Evolutionary conservation across 2,797 vertebrate species (phyloP).

Genomic region (Agapornis canus): DNA sequence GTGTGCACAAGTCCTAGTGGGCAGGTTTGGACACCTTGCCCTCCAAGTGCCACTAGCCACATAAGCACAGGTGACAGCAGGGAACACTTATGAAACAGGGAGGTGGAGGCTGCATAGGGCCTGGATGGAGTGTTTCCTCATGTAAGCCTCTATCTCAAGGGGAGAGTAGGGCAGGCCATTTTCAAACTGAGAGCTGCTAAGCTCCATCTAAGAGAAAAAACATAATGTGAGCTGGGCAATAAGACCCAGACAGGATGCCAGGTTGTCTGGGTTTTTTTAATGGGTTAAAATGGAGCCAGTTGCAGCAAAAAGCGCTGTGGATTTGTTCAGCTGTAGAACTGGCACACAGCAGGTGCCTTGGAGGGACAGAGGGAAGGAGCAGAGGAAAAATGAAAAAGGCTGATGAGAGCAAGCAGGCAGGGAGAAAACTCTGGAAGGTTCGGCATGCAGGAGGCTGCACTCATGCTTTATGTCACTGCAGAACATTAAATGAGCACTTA

Average conservation of each 20-base stretch:
- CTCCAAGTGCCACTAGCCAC: fast-evolving
- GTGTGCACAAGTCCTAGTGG: not conserved
- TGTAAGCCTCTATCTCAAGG: not conserved
- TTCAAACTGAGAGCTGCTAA: not conserved
- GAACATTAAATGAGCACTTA: conserved; percentile 70
- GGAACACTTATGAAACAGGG: not conserved
- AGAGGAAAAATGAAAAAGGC: conserved; percentile 43
- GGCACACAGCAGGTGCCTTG: conserved; percentile 44
- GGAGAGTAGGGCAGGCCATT: not conserved
- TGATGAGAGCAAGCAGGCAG: conserved; percentile 31
- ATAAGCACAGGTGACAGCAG: not conserved
- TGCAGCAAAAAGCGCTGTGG: conserved; percentile 7
- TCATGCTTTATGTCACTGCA: conserved; percentile 68
- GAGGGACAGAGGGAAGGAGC: conserved; percentile 45
- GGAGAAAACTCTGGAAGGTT: conserved; percentile 64
- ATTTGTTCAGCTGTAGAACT: conserved; percentile 56
- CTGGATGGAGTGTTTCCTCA: not conserved
- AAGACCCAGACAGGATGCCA: not conserved
- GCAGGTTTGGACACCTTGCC: not conserved
- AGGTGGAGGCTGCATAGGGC: not conserved
- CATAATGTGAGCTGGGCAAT: not conserved
- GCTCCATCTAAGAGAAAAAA: not conserved
- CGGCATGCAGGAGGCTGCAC: conserved; percentile 15
- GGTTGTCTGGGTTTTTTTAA: not conserved
- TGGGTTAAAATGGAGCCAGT: conserved; percentile 26